Evolutionary conservation across 2,797 vertebrate species (phyloP).

Genomic region (Hydrolagus colliei): DNA sequence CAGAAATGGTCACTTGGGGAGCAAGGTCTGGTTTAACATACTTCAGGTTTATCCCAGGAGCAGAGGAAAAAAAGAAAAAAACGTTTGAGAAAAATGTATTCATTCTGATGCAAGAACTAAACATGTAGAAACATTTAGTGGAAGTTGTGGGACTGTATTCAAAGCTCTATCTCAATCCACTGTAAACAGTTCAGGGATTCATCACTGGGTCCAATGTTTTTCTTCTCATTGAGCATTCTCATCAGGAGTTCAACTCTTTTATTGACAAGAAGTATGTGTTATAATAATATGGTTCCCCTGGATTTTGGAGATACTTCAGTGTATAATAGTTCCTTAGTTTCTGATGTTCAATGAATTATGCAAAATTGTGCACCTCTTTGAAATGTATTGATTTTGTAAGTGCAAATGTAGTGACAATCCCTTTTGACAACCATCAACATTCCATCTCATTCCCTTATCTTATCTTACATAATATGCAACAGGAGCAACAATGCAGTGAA

Average conservation of each 20-base stretch:
- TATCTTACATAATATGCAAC: conserved; percentile 10
- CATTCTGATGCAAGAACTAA: too few species aligned
- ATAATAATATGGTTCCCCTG: conserved; percentile 39
- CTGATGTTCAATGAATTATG: conserved; percentile 59
- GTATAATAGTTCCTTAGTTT: conserved; percentile 45
- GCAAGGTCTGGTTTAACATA: too few species aligned
- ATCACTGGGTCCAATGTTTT: neutral
- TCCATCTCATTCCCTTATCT: conserved; percentile 26
- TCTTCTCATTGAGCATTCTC: conserved; percentile 54
- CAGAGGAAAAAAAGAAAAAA: too few species aligned
- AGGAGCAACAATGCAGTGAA: neutral
- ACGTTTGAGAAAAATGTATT: too few species aligned
- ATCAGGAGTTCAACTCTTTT: conserved; percentile 62
- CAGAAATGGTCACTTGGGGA: too few species aligned
- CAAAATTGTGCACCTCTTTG: conserved; percentile 34
- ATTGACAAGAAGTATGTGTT: conserved; percentile 64
- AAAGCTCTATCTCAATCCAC: too few species aligned
- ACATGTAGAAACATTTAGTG: too few species aligned
- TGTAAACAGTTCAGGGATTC: too few species aligned
- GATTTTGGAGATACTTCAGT: neutral
- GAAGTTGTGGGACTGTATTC: too few species aligned
- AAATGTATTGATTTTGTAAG: conserved; percentile 30
- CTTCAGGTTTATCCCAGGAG: too few species aligned
- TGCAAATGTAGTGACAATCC: neutral
- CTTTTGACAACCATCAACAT: conserved; percentile 22